Base-by-base conservation (phyloP, 2,113 vertebrate species). In the Dolichallabes microphthalmus region DNA sequence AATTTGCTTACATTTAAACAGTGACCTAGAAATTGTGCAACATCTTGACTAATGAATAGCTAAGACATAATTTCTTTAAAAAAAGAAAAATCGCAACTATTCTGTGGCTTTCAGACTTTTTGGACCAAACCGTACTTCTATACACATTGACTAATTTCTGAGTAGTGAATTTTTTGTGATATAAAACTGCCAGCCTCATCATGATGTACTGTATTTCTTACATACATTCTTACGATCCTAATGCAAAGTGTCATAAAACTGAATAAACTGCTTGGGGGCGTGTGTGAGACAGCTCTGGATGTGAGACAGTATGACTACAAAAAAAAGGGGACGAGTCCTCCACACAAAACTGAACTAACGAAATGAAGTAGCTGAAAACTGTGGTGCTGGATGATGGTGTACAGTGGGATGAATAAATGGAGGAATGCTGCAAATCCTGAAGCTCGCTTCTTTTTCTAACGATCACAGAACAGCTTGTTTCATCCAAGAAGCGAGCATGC, bases 341-440 rank as follows among this genome's bases (percentile, higher is more conserved):
- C 52, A 86, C 66, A 82, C 22, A 17, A 32, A 77, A 82, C 76
- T 80, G n/a, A 75, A 39, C 55, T 89, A 85, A 87, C 85, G 17
- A 77, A 66, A 74, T 57, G 27, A 76, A 52, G 32, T 8, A 55
- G 53, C 39, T 58, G 45, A 80, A 58, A 27, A 82, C 66, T 74
- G 52, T 55, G 69, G 57, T 53, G 63, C 39, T 32, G 53, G 74
- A 81, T 82, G 39, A 32, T 15, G 32, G 30, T 8, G 39, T 80
- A 76, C 71, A 82, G 63, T 53, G 39, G 58, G n/a, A 52, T 80
- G 20, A 82, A 85, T 82, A 85, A 85, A 64, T 81, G 58, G 57
- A 71, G 27, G 20, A 76, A 45, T 25, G n/a, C 60, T 78, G 52
- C 79, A 69, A 68, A 77, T 52, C 20, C 61, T 75, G 35, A 82